Base-by-base conservation (phyloP, 2,888 invertebrate genomes). In the Muschampia plurimacula region DNA sequence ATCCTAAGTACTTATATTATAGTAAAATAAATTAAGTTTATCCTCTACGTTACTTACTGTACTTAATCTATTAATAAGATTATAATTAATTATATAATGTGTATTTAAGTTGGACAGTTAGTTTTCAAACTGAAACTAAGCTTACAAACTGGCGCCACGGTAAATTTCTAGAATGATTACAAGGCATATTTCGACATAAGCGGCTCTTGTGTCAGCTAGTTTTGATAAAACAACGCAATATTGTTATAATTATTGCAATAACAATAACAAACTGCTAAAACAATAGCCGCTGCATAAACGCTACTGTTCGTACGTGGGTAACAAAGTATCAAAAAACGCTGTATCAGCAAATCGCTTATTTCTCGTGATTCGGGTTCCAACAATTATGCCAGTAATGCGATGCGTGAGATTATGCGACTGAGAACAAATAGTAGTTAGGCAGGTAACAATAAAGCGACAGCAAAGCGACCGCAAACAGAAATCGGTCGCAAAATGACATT, bases 351-450 rank as follows among this genome's bases (percentile, higher is more conserved):
- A 22, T 12, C 55, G 55, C 55, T 57, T 12, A 28, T 0, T 15
- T 28, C 55, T 57, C 55, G 10, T 57, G 28, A 57, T 22, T 57
- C 55, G 28, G 10, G 28, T 28, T 57, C 12, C 28, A 28, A 4
- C 55, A 28, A 57, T 57, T 28, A 22, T 55, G 22, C 9, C 52
- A 2, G 52, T 55, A 55, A 15, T 2, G 44, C 44, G 22, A 55
- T 22, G 22, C 52, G 52, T 55, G 52, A 22, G 52, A 55, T 55
- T 55, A 55, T 55, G 52, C 52, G 52, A 22, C 52, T 55, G 13
- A 22, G 9, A 55, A 55, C 52, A 55, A 55, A 55, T 22, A 55
- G 52, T 22, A 55, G 8, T 22, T 15, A 22, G 15, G 15, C 52
- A 15, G n/a, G 49, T 22, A 55, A 22, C 52, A 22, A 22, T 22